Conservation (phyloP, 1,140 invertebrate species). For the Caenorhabditis elegans region WBcel235 BX284604.4:9326001-9326500, state of each 20-base stretch:
- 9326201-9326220: neutral
- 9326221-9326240: no score
- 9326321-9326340: no score
- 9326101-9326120: neutral
- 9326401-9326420: neutral
- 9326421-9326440: neutral
- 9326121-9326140: neutral
- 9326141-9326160: neutral
- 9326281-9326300: neutral
- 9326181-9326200: neutral
- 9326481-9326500: neutral
- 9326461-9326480: neutral
- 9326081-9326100: neutral
- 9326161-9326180: neutral
- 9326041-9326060: neutral
- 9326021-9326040: neutral
- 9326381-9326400: neutral
- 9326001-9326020: neutral
- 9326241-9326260: neutral
- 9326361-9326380: neutral
- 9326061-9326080: neutral
- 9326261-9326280: neutral
- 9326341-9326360: neutral
- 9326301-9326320: no score
- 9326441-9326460: neutral